phyloP scores from a whole-genome alignment of 2,113 vertebrate genomes.

The Anguilla japonica region DNA sequence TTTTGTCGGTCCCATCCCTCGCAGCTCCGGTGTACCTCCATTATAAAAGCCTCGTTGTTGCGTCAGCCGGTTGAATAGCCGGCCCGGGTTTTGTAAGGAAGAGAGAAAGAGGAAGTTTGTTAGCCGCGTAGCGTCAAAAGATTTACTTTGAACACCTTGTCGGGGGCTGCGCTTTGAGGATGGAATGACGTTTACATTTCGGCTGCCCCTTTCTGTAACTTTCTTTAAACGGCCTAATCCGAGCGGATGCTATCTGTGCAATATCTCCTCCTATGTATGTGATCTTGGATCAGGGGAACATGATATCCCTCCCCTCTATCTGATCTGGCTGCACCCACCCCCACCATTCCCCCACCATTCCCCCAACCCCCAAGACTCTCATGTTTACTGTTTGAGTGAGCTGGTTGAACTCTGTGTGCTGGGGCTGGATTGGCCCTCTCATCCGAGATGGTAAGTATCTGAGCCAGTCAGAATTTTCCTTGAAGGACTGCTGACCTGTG shows the following conservation, averaged over 20 bases:
- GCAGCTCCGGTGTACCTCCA: neutral
- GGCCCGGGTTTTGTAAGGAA: neutral
- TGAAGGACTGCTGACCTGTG: neutral
- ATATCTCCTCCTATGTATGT: neutral
- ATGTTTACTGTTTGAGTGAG: constrained; percentile 37
- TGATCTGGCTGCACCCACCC: constrained; percentile 44
- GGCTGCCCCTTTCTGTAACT: neutral
- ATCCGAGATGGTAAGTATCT: constrained; percentile 2
- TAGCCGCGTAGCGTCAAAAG: neutral
- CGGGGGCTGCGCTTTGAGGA: neutral
- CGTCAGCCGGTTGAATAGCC: neutral
- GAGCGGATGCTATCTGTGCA: neutral
- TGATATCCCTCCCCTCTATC: constrained; percentile 19
- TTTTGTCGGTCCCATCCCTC: neutral
- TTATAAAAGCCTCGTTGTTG: neutral
- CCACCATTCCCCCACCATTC: constrained; percentile 6
- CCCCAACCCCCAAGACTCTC: neutral
- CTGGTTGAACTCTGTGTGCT: neutral
- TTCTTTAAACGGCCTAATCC: neutral
- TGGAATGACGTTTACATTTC: neutral
- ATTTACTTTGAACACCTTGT: neutral
- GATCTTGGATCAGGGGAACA: neutral
- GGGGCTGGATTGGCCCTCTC: neutral
- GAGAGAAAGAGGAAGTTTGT: neutral
- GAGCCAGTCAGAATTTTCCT: neutral